Evolutionary conservation across 2,113 vertebrate genomes (phyloP).

Genomic region (Microcebus tavaratra): DNA sequence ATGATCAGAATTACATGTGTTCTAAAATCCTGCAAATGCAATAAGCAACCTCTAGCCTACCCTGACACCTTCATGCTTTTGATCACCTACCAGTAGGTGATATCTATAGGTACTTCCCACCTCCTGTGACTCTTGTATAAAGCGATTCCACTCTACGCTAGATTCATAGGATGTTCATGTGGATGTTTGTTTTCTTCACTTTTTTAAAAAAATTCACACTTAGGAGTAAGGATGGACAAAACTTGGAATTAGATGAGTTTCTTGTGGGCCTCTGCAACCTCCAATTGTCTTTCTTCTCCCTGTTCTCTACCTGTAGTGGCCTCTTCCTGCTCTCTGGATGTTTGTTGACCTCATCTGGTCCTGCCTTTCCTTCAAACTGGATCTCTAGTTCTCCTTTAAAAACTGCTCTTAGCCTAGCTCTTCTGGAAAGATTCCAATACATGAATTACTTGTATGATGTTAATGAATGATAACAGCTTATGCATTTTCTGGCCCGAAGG

Average conservation of each 20-base stretch:
- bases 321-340: not conserved
- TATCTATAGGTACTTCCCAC: not conserved
- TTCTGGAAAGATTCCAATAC: conserved; percentile 19
- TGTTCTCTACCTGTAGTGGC: not conserved
- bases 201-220: not conserved
- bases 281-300: not conserved
- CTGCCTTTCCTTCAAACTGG: not conserved
- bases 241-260: not conserved
- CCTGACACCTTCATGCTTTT: not conserved
- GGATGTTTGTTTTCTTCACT: not conserved
- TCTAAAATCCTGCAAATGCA: not conserved
- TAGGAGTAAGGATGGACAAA: not conserved
- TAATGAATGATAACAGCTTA: conserved; percentile 56
- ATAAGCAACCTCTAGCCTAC: not conserved
- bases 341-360: not conserved
- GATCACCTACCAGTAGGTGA: not conserved
- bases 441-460: conserved; percentile 51
- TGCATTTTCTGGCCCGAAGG: conserved; percentile 24
- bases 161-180: not conserved
- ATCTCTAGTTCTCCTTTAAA: conserved; percentile 13
- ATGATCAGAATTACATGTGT: not conserved
- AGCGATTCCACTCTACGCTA: not conserved
- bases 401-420: conserved; percentile 22
- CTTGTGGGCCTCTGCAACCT: not conserved
- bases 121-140: not conserved